Percentiles rank a stretch among this genome's conserved stretches.
Conservation (phyloP, 2,888 invertebrate genomes). For the Synergus laeviventris region DNA sequence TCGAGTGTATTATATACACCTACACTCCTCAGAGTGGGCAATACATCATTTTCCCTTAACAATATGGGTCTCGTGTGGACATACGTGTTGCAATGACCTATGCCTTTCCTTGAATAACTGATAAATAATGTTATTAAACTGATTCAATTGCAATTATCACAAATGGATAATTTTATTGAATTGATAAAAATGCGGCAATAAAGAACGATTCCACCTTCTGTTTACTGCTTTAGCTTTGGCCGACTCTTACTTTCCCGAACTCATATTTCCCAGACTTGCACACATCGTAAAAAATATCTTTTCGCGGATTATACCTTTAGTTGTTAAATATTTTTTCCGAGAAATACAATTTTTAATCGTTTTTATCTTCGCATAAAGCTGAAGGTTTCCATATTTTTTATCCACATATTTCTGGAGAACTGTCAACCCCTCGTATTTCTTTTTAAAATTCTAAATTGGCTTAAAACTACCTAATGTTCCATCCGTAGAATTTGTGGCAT, state of each 20-base stretch:
- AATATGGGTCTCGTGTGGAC: conserved; percentile 13
- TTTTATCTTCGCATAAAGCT: no score
- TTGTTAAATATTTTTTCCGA: background rate
- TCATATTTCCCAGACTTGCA: conserved; percentile 1
- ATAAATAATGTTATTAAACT: conserved; percentile 14
- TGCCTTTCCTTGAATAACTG: background rate
- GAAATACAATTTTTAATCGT: no score
- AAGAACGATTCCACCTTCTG: background rate
- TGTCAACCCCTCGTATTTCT: no score
- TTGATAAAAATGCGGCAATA: background rate
- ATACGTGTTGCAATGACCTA: background rate
- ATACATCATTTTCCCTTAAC: conserved; percentile 15
- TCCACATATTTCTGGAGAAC: no score
- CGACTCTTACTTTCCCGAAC: conserved; percentile 8
- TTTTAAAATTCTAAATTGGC: background rate
- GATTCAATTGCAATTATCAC: background rate
- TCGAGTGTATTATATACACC: background rate
- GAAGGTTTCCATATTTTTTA: no score
- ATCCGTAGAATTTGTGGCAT: background rate
- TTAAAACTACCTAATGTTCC: background rate
- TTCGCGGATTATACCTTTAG: background rate
- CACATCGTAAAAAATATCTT: conserved; percentile 15
- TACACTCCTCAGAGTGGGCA: background rate
- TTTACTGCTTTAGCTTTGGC: no score
- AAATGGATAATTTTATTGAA: background rate